A percentile compares a stretch with the other conserved stretches of the same genome.
These are phyloP conservation scores for Belgica antarctica DNA, from an alignment of 2,888 invertebrate species.

Conservation along the genomic window DNA sequence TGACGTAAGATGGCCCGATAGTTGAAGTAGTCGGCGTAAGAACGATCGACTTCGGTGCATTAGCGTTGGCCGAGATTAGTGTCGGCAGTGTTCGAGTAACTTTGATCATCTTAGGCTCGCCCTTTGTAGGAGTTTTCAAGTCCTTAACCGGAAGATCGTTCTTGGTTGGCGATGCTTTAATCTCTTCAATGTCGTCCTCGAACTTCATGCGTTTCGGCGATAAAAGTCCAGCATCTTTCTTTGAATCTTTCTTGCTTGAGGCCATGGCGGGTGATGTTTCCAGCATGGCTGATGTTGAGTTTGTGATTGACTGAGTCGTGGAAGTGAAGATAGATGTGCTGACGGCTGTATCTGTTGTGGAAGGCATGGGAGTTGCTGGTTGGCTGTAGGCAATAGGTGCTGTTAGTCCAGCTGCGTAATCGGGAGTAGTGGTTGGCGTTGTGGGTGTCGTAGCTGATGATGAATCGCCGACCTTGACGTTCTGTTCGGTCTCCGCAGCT, in stretches of 20 bases:
- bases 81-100: slow-evolving; percentile 37
- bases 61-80: slow-evolving; percentile 29
- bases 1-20: slow-evolving; percentile 48
- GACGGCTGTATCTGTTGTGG: slow-evolving; percentile 50
- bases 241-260: slow-evolving; percentile 16
- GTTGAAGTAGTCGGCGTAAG: slow-evolving; percentile 50
- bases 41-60: slow-evolving; percentile 49
- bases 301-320: slow-evolving; percentile 32
- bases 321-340: slow-evolving; percentile 46
- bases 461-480: slow-evolving; percentile 48
- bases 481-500: slow-evolving; percentile 57
- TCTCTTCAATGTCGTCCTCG: slow-evolving; percentile 39
- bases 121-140: neutral
- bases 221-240: slow-evolving; percentile 26
- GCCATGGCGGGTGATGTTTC: slow-evolving; percentile 14
- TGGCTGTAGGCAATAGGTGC: slow-evolving; percentile 59
- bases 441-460: slow-evolving; percentile 50
- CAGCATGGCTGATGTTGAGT: neutral
- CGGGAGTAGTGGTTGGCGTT: slow-evolving; percentile 63
- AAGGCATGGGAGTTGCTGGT: slow-evolving; percentile 53
- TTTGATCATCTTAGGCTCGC: slow-evolving; percentile 31
- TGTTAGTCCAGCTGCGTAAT: slow-evolving; percentile 77
- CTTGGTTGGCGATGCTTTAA: slow-evolving; percentile 28
- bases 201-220: slow-evolving; percentile 43
- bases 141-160: slow-evolving; percentile 36